Evolutionary conservation across 64 coral and sea anemone genomes (phyloP).

Genomic region (Trachythela sp.): DNA sequence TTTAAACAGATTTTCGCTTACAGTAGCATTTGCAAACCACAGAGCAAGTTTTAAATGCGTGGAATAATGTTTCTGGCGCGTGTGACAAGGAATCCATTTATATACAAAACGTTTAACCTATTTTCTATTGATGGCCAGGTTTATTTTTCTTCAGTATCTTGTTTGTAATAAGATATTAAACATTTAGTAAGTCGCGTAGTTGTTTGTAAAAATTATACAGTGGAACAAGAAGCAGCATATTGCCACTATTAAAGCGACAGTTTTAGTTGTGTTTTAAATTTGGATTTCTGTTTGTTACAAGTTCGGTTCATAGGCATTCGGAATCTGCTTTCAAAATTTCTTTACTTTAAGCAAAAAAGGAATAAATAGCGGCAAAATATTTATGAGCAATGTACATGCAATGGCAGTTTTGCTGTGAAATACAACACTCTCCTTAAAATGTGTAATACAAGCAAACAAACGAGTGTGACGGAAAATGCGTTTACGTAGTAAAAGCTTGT

Average conservation of each 20-base stretch:
- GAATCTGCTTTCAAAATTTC: neutral
- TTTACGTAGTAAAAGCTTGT: too few relatives aligned
- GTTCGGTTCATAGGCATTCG: neutral
- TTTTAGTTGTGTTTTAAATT: neutral
- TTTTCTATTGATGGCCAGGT: neutral
- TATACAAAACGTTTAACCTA: neutral
- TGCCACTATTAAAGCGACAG: neutral
- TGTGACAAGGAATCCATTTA: neutral
- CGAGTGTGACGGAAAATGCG: too few relatives aligned
- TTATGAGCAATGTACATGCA: neutral
- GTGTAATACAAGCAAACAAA: too few relatives aligned
- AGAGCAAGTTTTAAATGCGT: too few relatives aligned
- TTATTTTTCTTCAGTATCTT: neutral
- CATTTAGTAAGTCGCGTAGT: neutral
- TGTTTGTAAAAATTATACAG: neutral
- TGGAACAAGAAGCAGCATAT: neutral
- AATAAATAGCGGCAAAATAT: neutral
- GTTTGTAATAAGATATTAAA: neutral
- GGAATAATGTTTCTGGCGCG: neutral
- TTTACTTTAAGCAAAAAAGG: neutral
- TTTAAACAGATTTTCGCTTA: neutral
- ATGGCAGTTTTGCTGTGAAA: neutral
- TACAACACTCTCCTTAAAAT: neutral
- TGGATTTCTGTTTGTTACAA: conserved; percentile 4
- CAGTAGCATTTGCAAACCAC: neutral